Base-by-base conservation (phyloP, 53 echinoderm and acorn worm genomes). In the Crossaster papposus region DNA sequence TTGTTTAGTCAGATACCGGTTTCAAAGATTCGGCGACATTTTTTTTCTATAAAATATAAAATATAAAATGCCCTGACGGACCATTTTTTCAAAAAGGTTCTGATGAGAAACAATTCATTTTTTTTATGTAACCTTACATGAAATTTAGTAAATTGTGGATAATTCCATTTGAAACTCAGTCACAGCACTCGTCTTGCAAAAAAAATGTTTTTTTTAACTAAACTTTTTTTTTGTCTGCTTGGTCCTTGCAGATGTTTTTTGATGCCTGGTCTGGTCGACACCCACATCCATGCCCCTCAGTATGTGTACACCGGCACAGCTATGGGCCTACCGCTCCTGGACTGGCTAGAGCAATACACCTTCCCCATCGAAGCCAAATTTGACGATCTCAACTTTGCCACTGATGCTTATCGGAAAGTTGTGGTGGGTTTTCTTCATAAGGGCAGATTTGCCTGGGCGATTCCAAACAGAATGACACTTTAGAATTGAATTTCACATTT, bases 271-370 rank as follows among this genome's bases (percentile, higher is more conserved):
- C 81, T 96, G 79, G 83, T 96, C 6, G 96, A 96, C 51, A 96
- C 96, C 5, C 96, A 96, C 79, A 96, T 96, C 80, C 96, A 96
- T 65, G 96, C 96, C 15, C 91, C 96, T 5, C 96, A 96, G 86
- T 96, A 92, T 63, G 94, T 92, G 33, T 92, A 79, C 38, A 65
- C 92, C 11, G 96, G 96, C n/a, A 94, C 94, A 0, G 92, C 79
- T 9, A 85, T 90, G 15, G 94, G 89, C 32, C 79, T 96, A 3
- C 77, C 92, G 0, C 75, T 96, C 30, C 81, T 96, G 17, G 83
- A 92, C 7, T 96, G 96, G 96, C 89, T 96, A 3, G 51, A 92
- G 2, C 58, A 78, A 23, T 96, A 94, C 73, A 96, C 96, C 34
- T 92, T 94, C 38, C 96, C 96, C 30, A 77, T 77, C 0, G 96